Base-by-base conservation (phyloP, 2,888 invertebrate genomes). In the Hydroisotoma schaefferi region DNA sequence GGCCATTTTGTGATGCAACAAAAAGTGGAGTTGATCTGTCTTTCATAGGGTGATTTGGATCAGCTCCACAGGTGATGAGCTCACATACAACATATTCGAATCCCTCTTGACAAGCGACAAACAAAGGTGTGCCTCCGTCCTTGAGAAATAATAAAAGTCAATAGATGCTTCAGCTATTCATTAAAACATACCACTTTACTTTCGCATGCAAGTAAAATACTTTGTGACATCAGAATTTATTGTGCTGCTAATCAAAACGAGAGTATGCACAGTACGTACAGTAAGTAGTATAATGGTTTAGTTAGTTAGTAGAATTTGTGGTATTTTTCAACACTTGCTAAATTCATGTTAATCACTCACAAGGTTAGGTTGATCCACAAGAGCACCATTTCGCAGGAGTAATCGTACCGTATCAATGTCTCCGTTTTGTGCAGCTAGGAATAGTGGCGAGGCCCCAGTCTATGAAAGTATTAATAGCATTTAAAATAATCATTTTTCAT, bases 111-210 rank as follows among this genome's bases (percentile, higher is more conserved):
- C 92, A 89, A 52, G 94, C 87, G 56, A 95, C 88, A 77, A 94
- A 93, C 59, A 94, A 79, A 0, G 95, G 90, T 27, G 94, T 94
- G 58, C 94, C 94, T n/a, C 94, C 94, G 76, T 95, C 94, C 93
- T 94, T 77, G 46, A 76, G 76, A 52, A 61, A 8, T 40, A 15
- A 40, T 5, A 43, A 43, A 38, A n/a, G 18, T 10, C n/a, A 40
- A 40, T 15, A 20, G 5, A 40, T 15, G 40, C n/a, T n/a, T n/a
- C n/a, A n/a, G 15, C n/a, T 18, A 40, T 40, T 40, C 15, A 20
- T 40, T 15, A 15, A 40, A 4, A 5, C 40, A 40, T 40, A 18
- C n/a, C 15, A 15, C 15, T 20, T 15, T 8, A 15, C 40, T 40
- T 15, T 15, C 40, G 5, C 40, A 40, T 40, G 18, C 18, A 48